A percentile compares a stretch with the other conserved stretches of the same genome.
Evolutionary conservation across 2,113 vertebrate genomes (phyloP).

Genomic region (Lycaon pictus): DNA sequence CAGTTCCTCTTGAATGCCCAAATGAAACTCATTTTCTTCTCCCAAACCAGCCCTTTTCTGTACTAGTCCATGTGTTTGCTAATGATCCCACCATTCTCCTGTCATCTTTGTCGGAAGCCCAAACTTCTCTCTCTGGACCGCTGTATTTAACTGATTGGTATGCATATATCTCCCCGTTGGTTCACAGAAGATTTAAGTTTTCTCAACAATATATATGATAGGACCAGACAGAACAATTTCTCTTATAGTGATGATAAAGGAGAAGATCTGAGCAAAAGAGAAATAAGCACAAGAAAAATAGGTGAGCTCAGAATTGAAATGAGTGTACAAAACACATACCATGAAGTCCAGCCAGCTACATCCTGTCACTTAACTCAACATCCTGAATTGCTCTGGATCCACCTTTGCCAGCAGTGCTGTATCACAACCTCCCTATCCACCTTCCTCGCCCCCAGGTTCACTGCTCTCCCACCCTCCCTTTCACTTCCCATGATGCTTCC

Average conservation of each 20-base stretch:
- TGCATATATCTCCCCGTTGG: background rate
- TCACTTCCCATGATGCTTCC: background rate
- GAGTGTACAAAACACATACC: background rate
- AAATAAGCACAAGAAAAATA: constrained; percentile 22
- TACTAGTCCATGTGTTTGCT: constrained; percentile 4
- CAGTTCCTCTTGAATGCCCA: constrained; percentile 46
- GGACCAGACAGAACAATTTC: constrained; percentile 39
- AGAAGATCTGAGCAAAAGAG: background rate
- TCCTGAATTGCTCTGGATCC: constrained; percentile 18
- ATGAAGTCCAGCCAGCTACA: background rate
- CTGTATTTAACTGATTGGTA: background rate
- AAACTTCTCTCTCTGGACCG: background rate
- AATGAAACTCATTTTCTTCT: constrained; percentile 61
- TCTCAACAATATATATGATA: background rate
- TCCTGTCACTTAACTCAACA: constrained; percentile 37
- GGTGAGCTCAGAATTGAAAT: constrained; percentile 47
- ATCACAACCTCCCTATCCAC: background rate
- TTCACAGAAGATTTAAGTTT: constrained; percentile 40
- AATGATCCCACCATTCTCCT: background rate
- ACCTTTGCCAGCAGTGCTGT: constrained; percentile 28
- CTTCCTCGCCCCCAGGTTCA: background rate
- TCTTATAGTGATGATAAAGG: background rate
- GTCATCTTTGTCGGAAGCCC: background rate
- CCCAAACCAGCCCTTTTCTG: background rate
- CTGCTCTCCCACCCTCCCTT: background rate